These are phyloP conservation scores for Drosophila subobscura DNA, from an alignment of 1,140 invertebrate species.

Conservation along the genomic window DNA sequence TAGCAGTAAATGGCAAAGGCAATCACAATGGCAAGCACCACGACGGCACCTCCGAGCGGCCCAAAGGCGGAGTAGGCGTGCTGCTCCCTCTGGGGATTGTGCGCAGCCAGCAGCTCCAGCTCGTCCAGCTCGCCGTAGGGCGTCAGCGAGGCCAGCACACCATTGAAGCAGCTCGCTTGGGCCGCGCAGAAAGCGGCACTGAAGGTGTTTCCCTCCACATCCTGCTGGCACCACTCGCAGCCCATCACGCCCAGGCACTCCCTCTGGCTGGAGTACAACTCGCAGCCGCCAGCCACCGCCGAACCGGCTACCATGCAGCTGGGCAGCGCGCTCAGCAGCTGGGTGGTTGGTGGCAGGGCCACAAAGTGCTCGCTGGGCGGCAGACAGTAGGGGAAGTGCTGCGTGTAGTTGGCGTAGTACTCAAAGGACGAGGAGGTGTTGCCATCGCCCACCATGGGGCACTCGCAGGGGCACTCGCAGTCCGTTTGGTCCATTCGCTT, in stretches of 20 bases:
- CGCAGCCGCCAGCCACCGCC: conserved; percentile 86
- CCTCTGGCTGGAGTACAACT: conserved; percentile 88
- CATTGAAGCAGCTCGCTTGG: conserved; percentile 92
- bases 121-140: conserved; percentile 91
- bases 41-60: conserved; percentile 86
- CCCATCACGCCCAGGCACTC: conserved; percentile 93
- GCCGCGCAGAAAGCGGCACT: conserved; percentile 90
- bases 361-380: conserved; percentile 78
- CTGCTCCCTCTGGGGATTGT: conserved; percentile 84
- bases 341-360: conserved; percentile 58
- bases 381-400: conserved; percentile 73
- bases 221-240: conserved; percentile 95
- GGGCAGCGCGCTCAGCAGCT: conserved; percentile 50
- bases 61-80: conserved; percentile 86
- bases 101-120: conserved; percentile 84
- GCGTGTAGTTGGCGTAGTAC: conserved; percentile 69
- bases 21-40: conserved; percentile 86
- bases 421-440: conserved; percentile 34
- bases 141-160: conserved; percentile 89
- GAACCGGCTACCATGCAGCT: conserved; percentile 86
- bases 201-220: conserved; percentile 89
- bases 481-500: conserved; percentile 97
- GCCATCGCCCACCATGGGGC: conserved; percentile 87
- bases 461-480: conserved; percentile 98
- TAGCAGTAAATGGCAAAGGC: conserved; percentile 88